Evolutionary conservation across 2,113 vertebrate species (phyloP).

Genomic region (Oryzias javanicus): DNA sequence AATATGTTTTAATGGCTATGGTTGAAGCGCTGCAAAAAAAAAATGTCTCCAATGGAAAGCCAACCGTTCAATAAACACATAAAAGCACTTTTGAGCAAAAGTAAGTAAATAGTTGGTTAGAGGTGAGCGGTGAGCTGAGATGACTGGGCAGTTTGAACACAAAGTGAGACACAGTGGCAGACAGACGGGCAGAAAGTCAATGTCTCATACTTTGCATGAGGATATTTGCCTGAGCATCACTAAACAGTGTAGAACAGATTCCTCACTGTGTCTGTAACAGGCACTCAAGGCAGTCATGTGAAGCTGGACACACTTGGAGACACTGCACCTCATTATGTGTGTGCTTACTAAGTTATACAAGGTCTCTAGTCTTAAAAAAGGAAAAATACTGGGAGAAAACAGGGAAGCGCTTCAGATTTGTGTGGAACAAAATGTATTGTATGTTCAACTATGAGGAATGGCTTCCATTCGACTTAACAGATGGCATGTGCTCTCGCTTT

Average conservation of each 20-base stretch:
- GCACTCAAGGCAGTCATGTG: conserved; percentile 30
- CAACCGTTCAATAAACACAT: conserved; percentile 25
- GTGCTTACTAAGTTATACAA: conserved; percentile 43
- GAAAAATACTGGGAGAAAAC: conserved; percentile 47
- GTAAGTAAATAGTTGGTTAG: conserved; percentile 14
- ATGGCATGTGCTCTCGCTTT: conserved; percentile 51
- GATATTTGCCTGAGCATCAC: conserved; percentile 55
- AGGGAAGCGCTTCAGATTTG: conserved; percentile 7
- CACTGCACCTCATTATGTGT: conserved; percentile 36
- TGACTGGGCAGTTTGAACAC: conserved; percentile 36
- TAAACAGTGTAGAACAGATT: conserved; percentile 56
- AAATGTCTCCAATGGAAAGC: conserved; percentile 16
- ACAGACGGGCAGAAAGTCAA: conserved; percentile 2
- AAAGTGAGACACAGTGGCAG: conserved; percentile 4
- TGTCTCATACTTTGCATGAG: conserved; percentile 50
- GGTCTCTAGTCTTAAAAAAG: conserved; percentile 37
- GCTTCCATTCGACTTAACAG: conserved; percentile 37
- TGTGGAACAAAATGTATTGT: conserved; percentile 21
- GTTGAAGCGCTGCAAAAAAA: conserved; percentile 19
- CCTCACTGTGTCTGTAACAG: conserved; percentile 33
- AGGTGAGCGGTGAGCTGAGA: conserved; percentile 5
- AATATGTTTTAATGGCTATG: conserved; percentile 12
- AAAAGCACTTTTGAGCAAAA: conserved; percentile 35
- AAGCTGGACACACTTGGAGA: conserved; percentile 33
- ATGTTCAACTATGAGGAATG: conserved; percentile 15